Conservation (phyloP, 2,888 invertebrate species). For the Theodoxus fluviatilis region DNA sequence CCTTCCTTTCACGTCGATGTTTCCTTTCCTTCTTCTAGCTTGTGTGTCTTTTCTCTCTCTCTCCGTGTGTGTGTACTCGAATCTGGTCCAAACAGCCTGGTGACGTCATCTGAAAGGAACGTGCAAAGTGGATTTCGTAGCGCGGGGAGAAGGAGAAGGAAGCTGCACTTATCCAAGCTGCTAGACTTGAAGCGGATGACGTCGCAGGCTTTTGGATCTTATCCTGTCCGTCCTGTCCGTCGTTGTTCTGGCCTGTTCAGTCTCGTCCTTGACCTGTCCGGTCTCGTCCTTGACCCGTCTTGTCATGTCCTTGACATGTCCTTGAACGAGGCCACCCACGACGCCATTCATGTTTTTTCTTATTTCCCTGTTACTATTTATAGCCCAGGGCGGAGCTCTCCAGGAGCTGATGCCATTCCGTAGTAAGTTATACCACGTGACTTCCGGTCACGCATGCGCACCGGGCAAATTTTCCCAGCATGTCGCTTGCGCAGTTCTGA, state of each 20-base stretch:
- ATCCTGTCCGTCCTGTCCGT: neutral
- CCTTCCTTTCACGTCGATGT: too few relatives aligned
- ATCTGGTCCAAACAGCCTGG: neutral
- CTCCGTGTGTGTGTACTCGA: neutral
- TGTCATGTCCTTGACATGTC: neutral
- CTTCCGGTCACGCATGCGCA: too few relatives aligned
- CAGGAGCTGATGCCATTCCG: constrained; percentile 64
- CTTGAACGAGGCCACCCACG: neutral
- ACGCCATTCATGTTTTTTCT: neutral
- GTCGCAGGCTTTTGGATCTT: too few relatives aligned
- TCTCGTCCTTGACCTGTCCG: neutral
- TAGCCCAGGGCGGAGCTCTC: constrained; percentile 62
- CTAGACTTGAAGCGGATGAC: too few relatives aligned
- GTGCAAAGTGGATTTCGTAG: too few relatives aligned
- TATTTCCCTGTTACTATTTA: constrained; percentile 24
- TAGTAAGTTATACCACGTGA: constrained; percentile 57
- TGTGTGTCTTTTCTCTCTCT: neutral
- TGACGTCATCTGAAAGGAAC: too few relatives aligned
- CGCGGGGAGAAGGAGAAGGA: too few relatives aligned
- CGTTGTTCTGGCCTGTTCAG: neutral
- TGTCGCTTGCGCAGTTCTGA: constrained; percentile 17
- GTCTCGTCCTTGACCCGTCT: neutral
- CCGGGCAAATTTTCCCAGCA: too few relatives aligned
- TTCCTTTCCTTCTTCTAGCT: neutral
- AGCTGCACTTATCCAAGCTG: too few relatives aligned